Base-by-base conservation (phyloP, 2,888 invertebrate species). In the Encarsia formosa region DNA sequence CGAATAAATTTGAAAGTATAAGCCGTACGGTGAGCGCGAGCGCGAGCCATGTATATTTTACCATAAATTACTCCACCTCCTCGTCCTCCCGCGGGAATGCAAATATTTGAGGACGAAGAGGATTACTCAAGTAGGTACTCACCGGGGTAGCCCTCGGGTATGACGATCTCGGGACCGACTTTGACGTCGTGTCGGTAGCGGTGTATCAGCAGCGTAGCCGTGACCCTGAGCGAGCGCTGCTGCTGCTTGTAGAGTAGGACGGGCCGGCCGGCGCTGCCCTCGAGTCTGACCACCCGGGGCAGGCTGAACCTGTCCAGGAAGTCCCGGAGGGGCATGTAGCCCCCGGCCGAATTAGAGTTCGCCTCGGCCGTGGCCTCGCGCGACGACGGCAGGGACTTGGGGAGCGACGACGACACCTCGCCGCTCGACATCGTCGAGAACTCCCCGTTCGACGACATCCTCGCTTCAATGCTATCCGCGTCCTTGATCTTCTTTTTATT, bases 91-190 rank as follows among this genome's bases (percentile, higher is more conserved):
- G n/a, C n/a, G n/a, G n/a, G n/a, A n/a, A n/a, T n/a, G n/a, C n/a
- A n/a, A n/a, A n/a, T n/a, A n/a, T n/a, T n/a, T n/a, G n/a, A n/a
- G n/a, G n/a, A n/a, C n/a, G n/a, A n/a, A n/a, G n/a, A n/a, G n/a
- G n/a, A n/a, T n/a, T n/a, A n/a, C n/a, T n/a, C n/a, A n/a, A n/a
- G n/a, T n/a, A n/a, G n/a, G 26, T 26, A 68, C 73, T 71, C 49
- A 77, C 78, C 78, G 54, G 76, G 74, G 63, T 77, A 78, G 55
- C 76, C 76, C 61, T 77, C 77, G 22, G 78, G 78, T 52, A 78
- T 76, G 59, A 77, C 76, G 51, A 77, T 71, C 59, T 76, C 75
- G 47, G 77, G 76, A 38, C 77, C 77, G 44, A 78, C 76, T 63
- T 77, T 77, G 57, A 75, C 73, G 55, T 76, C 74, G 49, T 74